These are phyloP conservation scores for Spodoptera picta DNA, from an alignment of 2,888 invertebrate species.

Conservation along the genomic window DNA sequence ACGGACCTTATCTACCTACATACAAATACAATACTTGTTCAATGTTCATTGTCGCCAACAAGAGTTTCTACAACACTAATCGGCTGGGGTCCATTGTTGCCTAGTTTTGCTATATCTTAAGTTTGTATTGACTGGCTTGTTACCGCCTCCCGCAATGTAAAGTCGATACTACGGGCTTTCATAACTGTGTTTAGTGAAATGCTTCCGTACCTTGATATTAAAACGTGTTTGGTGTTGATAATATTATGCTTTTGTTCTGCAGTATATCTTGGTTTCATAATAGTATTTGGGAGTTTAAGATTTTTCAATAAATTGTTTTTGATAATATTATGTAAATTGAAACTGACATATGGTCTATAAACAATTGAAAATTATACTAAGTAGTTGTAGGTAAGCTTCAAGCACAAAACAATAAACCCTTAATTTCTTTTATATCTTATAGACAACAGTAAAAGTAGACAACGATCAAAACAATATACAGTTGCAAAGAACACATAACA, in stretches of 20 bases:
- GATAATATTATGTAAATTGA: not conserved
- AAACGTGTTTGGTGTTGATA: conserved; percentile 22
- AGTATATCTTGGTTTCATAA: not conserved
- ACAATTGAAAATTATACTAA: no score
- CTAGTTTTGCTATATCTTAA: conserved; percentile 58
- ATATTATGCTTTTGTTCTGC: conserved; percentile 19
- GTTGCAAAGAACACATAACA: conserved; percentile 5
- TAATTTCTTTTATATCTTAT: no score
- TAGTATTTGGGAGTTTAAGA: not conserved
- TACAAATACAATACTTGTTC: conserved; percentile 6
- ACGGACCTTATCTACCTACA: not conserved
- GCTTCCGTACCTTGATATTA: conserved; percentile 49
- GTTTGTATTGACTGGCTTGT: conserved; percentile 44
- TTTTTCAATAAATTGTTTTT: not conserved
- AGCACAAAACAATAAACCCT: no score
- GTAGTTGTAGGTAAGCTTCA: no score
- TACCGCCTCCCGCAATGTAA: conserved; percentile 35
- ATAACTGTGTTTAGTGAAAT: conserved; percentile 49
- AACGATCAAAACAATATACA: not conserved
- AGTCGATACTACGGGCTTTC: conserved; percentile 44
- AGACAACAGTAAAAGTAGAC: no score
- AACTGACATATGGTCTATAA: no score
- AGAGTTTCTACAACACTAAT: conserved; percentile 52
- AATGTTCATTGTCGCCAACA: conserved; percentile 45
- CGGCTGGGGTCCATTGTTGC: conserved; percentile 55